Evolutionary conservation across 2,113 vertebrate genomes (phyloP).

Genomic region (Todiramphus saurophagus): DNA sequence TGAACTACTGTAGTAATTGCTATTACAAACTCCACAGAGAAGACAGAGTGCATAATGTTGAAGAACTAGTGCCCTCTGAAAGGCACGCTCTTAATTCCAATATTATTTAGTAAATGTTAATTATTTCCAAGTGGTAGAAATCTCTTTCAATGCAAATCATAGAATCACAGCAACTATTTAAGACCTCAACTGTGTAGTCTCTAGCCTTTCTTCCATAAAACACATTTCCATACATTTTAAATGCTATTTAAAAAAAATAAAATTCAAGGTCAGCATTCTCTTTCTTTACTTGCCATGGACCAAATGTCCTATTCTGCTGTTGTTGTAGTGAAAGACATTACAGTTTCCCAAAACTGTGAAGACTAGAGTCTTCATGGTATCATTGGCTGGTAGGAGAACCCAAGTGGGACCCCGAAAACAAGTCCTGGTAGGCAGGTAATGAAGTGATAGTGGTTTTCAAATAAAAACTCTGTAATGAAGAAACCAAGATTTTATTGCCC

Average conservation of each 20-base stretch:
- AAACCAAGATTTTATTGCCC: not conserved
- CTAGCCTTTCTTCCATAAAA: conserved; percentile 4
- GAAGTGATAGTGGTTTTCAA: not conserved
- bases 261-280: not conserved
- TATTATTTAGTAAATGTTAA: conserved; percentile 40
- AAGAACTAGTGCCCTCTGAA: not conserved
- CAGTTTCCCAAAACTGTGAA: not conserved
- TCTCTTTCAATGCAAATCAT: not conserved
- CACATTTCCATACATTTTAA: not conserved
- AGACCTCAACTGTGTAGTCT: not conserved
- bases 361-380: not conserved
- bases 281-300: not conserved
- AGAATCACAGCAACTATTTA: not conserved
- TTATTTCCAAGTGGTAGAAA: not conserved
- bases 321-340: not conserved
- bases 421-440: not conserved
- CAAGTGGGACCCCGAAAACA: not conserved
- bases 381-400: not conserved
- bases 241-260: not conserved
- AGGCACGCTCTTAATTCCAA: not conserved
- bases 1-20: conserved; percentile 6
- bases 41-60: not conserved
- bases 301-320: not conserved
- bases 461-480: not conserved
- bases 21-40: not conserved